Evolutionary conservation across 92 coral and sea anemone species (phyloP), one percentile per base, ranked within the genome.

Genomic region (Zoanthus gigantus): DNA sequence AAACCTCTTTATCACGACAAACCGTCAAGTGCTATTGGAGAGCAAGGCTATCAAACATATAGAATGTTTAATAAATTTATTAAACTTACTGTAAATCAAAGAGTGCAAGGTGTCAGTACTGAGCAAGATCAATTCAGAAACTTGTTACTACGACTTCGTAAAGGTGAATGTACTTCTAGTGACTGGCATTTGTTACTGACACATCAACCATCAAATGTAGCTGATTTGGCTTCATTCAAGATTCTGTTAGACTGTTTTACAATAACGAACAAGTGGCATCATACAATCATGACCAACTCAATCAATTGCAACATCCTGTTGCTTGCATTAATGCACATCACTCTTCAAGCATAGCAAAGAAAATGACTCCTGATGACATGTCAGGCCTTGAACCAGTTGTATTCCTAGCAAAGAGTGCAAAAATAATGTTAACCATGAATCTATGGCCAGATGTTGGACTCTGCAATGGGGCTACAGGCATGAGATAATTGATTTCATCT

Each of bases 121-220:
- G 53, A 85, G 47, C 92, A 89, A 84, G 77, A 48, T 0, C 76
- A 76, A 37, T 83, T 89, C 72, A 86, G 90, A 86, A 31, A 90
- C 61, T 77, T 85, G 67, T 13, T 90, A 34, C 60, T 86, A 9
- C 34, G 83, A 78, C 87, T 86, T 32, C 85, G 92, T 31, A 66
- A 10, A 63, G 92, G 89, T 52, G 69, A 90, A 61, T 56, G 47
- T 17, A 87, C 90, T 31, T 9, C 77, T 44, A 71, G 75, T 76
- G 89, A 89, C 84, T 89, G 92, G 89, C n/a, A 76, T 17, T 48
- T 85, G 45, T 58, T 89, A 17, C 73, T 85, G 61, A 89, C 92
- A 18, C 75, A 78, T 9, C 89, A 89, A 71, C 92, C 86, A 84
- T 56, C 86, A 34, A 87, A 78, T 78, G 37, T 58, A 30, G 7